Base-by-base conservation (phyloP, 2,113 vertebrate species). In the Carassius gibelio region DNA sequence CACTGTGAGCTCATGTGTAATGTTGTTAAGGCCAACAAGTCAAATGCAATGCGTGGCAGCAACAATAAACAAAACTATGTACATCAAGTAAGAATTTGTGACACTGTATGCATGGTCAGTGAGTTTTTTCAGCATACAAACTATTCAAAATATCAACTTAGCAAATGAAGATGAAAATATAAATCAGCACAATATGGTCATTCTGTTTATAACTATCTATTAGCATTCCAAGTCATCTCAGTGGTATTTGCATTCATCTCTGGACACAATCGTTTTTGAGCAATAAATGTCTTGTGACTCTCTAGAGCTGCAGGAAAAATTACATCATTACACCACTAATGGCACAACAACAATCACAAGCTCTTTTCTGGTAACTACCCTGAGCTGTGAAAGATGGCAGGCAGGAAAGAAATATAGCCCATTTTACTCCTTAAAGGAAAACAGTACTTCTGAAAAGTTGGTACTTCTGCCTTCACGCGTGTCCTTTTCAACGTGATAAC, bases 231-330 rank as follows among this genome's bases (percentile, higher is more conserved):
- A 17, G 26, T 52, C n/a, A 8, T 6, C 13, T 75, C 45, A 26
- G 0, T 75, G 72, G n/a, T 14, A 50, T 75, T 26, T 75, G 5
- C 7, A 30, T 30, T 17, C 52, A 75, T 3, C 30, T 52, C 45
- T 30, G 48, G n/a, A 26, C 14, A 75, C n/a, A 75, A 75, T 4
- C 4, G 21, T 30, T 23, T 48, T 23, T 23, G 13, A 9, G 13
- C 74, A 6, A 26, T 75, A 52, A 52, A 75, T 23, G 45, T 75
- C 45, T 17, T 26, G n/a, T 75, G 66, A 38, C 3, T 69, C 8
- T 69, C 66, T 17, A 71, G 68, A 75, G 74, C 72, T 42, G 61
- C 26, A 68, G 85, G 14, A 34, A 66, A 75, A 48, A 52, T 75
- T 0, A 75, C 26, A 7, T 75, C 74, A 75, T 75, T 75, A 50